These are phyloP conservation scores for Agrotis ipsilon DNA, from an alignment of 2,888 invertebrate genomes.

Conservation along the genomic window DNA sequence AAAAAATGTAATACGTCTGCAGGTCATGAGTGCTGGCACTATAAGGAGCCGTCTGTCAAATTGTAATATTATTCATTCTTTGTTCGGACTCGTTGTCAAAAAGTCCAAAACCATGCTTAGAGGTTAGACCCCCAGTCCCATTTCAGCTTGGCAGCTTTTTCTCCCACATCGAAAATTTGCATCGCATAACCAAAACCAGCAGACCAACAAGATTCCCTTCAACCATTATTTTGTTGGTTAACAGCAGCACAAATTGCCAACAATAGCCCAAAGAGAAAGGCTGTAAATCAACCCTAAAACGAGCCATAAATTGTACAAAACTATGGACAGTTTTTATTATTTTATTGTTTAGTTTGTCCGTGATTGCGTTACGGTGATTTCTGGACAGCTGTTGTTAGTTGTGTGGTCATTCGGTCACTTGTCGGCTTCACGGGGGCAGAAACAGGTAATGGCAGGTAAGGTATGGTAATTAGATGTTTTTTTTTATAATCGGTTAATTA, in stretches of 20 bases:
- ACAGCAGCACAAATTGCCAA: conserved; percentile 42
- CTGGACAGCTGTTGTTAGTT: conserved; percentile 48
- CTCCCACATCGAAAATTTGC: background rate
- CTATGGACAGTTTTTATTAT: conserved; percentile 80
- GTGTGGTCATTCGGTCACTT: conserved; percentile 49
- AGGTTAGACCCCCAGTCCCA: too few relatives aligned
- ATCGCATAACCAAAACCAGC: background rate
- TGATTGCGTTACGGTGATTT: conserved; percentile 68
- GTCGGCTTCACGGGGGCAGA: conserved; percentile 28
- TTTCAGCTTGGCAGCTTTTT: too few relatives aligned
- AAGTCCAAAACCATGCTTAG: too few relatives aligned
- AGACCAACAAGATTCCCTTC: background rate
- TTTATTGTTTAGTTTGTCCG: conserved; percentile 55
- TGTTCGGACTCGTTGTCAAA: too few relatives aligned
- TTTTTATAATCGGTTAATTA: background rate
- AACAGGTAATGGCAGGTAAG: conserved; percentile 50
- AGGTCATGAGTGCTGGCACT: too few relatives aligned
- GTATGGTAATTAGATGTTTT: conserved; percentile 53
- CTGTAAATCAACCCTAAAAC: conserved; percentile 77
- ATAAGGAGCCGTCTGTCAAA: too few relatives aligned
- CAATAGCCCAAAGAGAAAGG: conserved; percentile 70
- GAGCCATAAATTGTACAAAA: conserved; percentile 83
- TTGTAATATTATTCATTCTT: too few relatives aligned
- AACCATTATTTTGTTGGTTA: conserved; percentile 32
- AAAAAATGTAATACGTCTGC: too few relatives aligned